These are phyloP conservation scores for Chaunax sp. DNA, from an alignment of 2,797 vertebrate genomes.

Conservation along the genomic window DNA sequence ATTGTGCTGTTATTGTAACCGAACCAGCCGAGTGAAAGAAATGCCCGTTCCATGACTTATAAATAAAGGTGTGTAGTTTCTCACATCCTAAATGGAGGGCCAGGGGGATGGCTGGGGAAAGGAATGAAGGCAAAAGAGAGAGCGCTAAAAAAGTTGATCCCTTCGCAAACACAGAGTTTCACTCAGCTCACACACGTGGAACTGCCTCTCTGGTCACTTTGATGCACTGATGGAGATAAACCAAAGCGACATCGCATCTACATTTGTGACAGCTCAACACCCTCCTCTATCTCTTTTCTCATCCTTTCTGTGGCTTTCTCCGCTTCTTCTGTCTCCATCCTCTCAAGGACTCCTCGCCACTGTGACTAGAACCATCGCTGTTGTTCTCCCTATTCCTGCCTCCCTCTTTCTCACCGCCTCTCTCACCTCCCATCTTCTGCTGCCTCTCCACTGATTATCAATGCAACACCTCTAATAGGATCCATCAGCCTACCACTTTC, in stretches of 20 bases:
- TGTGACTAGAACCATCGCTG: conserved; percentile 51
- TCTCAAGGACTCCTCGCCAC: conserved; percentile 62
- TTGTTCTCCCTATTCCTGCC: conserved; percentile 36
- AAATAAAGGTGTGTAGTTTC: conserved; percentile 71
- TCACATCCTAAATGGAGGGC: conserved; percentile 62
- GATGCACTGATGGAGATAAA: conserved; percentile 70
- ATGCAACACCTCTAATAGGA: conserved; percentile 79
- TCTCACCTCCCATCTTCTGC: conserved; percentile 34
- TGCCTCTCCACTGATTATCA: conserved; percentile 71
- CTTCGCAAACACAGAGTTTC: conserved; percentile 74
- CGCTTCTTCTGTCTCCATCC: conserved; percentile 35
- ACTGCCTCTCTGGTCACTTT: conserved; percentile 57
- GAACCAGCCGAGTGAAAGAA: conserved; percentile 76
- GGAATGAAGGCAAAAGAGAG: conserved; percentile 22
- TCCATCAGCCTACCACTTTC: conserved; percentile 59
- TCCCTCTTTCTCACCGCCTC: conserved; percentile 14
- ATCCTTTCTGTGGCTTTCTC: conserved; percentile 25
- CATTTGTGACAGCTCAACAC: conserved; percentile 63
- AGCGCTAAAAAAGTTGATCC: conserved; percentile 58
- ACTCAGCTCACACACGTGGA: conserved; percentile 72
- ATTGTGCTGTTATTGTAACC: conserved; percentile 63
- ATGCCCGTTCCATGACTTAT: conserved; percentile 78
- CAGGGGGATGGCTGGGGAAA: conserved; percentile 27
- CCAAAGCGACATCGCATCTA: conserved; percentile 71
- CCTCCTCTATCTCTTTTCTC: conserved; percentile 25